phyloP scores from a whole-genome alignment of 2,113 vertebrate genomes.

The Entomyzon cyanotis region DNA sequence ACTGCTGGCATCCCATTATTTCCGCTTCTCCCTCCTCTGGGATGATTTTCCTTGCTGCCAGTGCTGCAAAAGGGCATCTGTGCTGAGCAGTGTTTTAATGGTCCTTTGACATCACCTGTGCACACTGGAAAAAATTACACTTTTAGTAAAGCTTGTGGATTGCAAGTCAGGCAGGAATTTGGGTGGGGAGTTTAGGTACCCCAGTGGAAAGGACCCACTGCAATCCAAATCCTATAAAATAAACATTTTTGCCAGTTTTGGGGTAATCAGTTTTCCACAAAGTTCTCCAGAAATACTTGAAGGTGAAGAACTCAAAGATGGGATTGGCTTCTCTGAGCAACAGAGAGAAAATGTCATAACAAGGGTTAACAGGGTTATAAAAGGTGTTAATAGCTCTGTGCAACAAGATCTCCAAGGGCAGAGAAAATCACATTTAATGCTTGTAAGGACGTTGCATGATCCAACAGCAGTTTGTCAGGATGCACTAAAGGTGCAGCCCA shows the following conservation, averaged over 20 bases:
- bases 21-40: conserved; percentile 34
- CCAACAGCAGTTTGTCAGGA: background rate
- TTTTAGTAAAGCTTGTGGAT: background rate
- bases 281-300: background rate
- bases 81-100: background rate
- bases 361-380: background rate
- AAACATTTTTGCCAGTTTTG: too few species aligned
- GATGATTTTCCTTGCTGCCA: conserved; percentile 6
- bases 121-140: background rate
- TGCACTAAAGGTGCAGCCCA: background rate
- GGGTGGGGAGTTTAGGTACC: accelerated
- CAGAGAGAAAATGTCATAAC: too few species aligned
- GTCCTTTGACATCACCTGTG: background rate
- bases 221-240: background rate
- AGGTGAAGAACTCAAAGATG: background rate
- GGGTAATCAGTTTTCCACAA: background rate
- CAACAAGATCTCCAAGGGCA: background rate
- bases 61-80: conserved; percentile 31
- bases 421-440: too few species aligned
- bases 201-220: background rate
- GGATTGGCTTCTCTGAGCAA: background rate
- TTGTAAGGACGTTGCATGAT: background rate
- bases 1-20: conserved; percentile 62
- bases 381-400: background rate
- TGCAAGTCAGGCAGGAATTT: background rate